Conservation (phyloP, 1,140 invertebrate species). For the Hyles euphorbiae region DNA sequence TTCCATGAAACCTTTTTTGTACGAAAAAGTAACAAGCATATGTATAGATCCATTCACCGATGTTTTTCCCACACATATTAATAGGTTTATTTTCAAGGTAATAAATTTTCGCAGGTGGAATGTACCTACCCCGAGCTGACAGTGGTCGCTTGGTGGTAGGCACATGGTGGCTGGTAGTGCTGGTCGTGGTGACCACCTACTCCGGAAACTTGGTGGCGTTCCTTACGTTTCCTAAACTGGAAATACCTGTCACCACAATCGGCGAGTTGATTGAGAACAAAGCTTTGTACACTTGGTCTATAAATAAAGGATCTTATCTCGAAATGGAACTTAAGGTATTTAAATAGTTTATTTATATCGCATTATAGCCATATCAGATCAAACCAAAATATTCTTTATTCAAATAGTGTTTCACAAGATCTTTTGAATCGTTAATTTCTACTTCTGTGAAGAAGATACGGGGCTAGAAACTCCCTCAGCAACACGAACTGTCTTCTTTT, state of each 20-base stretch:
- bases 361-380: neutral
- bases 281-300: conserved; percentile 83
- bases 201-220: conserved; percentile 95
- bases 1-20: no score
- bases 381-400: no score
- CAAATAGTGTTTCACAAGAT: no score
- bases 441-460: neutral
- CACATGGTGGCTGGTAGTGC: conserved; percentile 94
- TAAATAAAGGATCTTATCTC: conserved; percentile 84
- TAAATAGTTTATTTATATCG: neutral
- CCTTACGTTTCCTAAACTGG: conserved; percentile 92
- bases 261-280: conserved; percentile 81
- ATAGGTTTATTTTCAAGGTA: no score
- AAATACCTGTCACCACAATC: conserved; percentile 84
- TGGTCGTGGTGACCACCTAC: conserved; percentile 94
- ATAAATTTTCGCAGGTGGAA: conserved; percentile 81
- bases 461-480: no score
- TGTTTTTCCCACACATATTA: no score
- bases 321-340: conserved; percentile 78
- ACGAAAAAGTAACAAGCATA: no score
- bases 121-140: conserved; percentile 87
- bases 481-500: no score
- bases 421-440: neutral
- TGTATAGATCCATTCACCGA: no score
- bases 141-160: conserved; percentile 92